phyloP scores from a whole-genome alignment of 2,888 invertebrate species.

The Acanthococcus lagerstroemiae region DNA sequence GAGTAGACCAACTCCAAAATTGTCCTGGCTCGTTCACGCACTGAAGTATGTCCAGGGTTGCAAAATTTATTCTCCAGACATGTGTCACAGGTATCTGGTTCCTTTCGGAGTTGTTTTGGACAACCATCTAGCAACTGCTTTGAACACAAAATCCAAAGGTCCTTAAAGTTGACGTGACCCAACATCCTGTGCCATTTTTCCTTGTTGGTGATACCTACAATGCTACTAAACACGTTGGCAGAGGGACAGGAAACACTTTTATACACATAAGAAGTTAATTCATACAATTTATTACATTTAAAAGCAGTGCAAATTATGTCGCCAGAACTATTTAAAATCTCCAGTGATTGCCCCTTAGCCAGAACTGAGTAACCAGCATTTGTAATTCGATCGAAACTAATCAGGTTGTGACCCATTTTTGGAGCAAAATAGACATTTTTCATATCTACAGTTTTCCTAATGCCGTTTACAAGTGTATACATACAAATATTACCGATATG shows the following conservation, averaged over 20 bases:
- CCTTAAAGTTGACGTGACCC: constrained; percentile 17
- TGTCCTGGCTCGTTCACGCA: neutral
- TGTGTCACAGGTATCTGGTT: constrained; percentile 4
- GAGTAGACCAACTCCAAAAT: constrained; percentile 5
- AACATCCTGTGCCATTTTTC: constrained; percentile 10
- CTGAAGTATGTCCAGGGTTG: neutral
- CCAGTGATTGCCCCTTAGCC: neutral
- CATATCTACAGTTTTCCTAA: neutral
- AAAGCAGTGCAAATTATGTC: constrained; percentile 15
- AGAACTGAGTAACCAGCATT: constrained; percentile 4
- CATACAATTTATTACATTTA: neutral
- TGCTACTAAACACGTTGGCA: neutral
- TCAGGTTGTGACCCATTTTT: constrained; percentile 8
- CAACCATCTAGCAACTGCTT: constrained; percentile 11
- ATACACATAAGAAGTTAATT: neutral
- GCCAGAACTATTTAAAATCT: constrained; percentile 7
- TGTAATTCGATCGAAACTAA: constrained; percentile 15
- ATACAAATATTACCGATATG: constrained; percentile 17
- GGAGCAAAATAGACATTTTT: constrained; percentile 14
- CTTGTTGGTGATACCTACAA: neutral
- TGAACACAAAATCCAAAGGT: neutral
- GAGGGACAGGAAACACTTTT: neutral
- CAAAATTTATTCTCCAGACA: constrained; percentile 7
- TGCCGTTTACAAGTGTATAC: neutral
- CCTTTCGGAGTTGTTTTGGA: neutral